These are phyloP conservation scores for Neodiprion lecontei DNA, from an alignment of 1,140 invertebrate genomes.

Conservation along the genomic window DNA sequence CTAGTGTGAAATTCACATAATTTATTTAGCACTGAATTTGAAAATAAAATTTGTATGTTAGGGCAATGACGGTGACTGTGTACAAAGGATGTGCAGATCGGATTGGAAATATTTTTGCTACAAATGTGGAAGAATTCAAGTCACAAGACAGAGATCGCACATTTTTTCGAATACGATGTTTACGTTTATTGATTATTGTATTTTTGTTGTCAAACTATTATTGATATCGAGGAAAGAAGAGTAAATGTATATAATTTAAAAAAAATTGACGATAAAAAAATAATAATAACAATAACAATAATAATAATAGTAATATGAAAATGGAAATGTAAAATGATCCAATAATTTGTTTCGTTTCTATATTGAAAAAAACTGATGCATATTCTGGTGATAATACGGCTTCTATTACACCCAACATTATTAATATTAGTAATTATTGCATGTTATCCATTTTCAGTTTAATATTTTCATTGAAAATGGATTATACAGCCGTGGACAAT, in stretches of 20 bases:
- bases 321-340: not conserved
- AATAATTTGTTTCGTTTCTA: not conserved
- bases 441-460: not conserved
- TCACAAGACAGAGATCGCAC: conserved; percentile 6
- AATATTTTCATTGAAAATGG: not conserved
- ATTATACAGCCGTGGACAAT: not conserved
- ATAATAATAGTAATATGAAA: not conserved
- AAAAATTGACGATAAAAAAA: not conserved
- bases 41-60: not conserved
- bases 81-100: not conserved
- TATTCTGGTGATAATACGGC: not conserved
- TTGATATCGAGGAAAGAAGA: not conserved
- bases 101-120: conserved; percentile 8
- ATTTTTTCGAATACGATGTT: conserved; percentile 2
- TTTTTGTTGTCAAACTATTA: not conserved
- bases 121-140: conserved; percentile 7
- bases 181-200: conserved; percentile 8
- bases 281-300: not conserved
- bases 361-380: not conserved
- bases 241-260: not conserved
- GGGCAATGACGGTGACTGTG: not conserved
- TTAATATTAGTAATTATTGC: conserved; percentile 2
- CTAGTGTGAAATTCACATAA: not conserved
- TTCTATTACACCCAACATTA: conserved; percentile 8
- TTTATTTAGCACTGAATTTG: conserved; percentile 1